Evolutionary conservation across 2,797 vertebrate genomes (phyloP).

Genomic region (Enteromius viviparus): DNA sequence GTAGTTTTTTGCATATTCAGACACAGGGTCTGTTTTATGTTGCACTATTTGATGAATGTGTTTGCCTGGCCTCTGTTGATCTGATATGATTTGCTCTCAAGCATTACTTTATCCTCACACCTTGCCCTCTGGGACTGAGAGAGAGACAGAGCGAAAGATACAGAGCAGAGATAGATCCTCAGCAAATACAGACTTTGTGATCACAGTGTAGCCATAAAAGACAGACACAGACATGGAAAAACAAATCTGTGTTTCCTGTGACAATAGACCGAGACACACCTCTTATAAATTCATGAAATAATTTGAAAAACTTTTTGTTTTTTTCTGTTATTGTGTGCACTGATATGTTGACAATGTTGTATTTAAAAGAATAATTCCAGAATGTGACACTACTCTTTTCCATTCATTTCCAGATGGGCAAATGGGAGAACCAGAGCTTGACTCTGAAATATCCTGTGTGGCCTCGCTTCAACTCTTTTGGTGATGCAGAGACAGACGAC

Average conservation of each 20-base stretch:
- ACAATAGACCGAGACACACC: background rate
- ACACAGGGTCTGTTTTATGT: background rate
- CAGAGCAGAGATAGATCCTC: background rate
- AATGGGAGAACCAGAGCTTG: constrained; percentile 93
- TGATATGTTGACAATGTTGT: background rate
- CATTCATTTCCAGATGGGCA: constrained; percentile 85
- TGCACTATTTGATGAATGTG: constrained; percentile 40
- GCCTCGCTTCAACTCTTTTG: constrained; percentile 93
- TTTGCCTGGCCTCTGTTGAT: constrained; percentile 38
- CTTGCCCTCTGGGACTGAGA: constrained; percentile 20
- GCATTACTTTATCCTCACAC: constrained; percentile 16
- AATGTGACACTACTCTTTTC: background rate
- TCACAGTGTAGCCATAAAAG: constrained; percentile 13
- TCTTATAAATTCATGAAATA: background rate
- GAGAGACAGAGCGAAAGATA: background rate
- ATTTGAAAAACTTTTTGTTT: background rate
- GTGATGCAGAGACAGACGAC: constrained; percentile 90
- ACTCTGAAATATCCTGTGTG: constrained; percentile 93
- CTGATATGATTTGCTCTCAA: constrained; percentile 32
- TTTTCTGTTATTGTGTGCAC: background rate
- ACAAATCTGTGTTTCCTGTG: background rate
- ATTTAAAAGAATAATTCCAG: background rate
- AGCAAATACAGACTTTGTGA: constrained; percentile 12
- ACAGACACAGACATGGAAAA: constrained; percentile 15
- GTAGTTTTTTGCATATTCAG: background rate